phyloP scores from a whole-genome alignment of 2,797 vertebrate genomes.

The Poeciliopsis paucimaculata region DNA sequence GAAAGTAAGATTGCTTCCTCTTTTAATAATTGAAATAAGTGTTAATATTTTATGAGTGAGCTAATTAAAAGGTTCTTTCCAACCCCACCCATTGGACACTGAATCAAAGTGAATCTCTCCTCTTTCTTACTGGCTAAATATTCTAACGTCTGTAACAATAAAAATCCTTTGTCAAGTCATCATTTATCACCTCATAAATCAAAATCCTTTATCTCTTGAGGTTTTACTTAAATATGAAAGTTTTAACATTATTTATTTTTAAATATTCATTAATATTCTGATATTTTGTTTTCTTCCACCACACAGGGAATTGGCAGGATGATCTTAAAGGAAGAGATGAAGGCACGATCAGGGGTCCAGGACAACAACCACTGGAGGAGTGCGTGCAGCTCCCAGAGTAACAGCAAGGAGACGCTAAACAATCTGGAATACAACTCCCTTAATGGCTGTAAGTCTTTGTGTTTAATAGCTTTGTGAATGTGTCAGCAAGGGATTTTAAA shows the following conservation, averaged over 20 bases:
- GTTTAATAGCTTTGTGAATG: not conserved
- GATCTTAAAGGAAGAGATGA: slow-evolving; percentile 99
- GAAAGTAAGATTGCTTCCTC: slow-evolving; percentile 25
- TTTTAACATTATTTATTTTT: slow-evolving; percentile 17
- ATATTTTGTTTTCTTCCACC: not conserved
- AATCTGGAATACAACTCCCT: slow-evolving; percentile 86
- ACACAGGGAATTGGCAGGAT: slow-evolving; percentile 91
- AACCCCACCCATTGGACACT: slow-evolving; percentile 27
- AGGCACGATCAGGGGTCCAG: slow-evolving; percentile 90
- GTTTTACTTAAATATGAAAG: too few relatives aligned
- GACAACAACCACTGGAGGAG: slow-evolving; percentile 91
- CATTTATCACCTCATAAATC: not conserved
- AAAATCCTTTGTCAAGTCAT: not conserved
- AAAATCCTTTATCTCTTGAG: not conserved
- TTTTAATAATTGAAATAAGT: slow-evolving; percentile 32
- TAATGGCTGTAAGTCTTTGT: slow-evolving; percentile 88
- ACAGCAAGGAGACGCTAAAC: slow-evolving; percentile 92
- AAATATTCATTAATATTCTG: slow-evolving; percentile 15
- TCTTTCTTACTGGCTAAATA: slow-evolving; percentile 7
- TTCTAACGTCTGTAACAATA: slow-evolving; percentile 9
- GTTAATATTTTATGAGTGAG: slow-evolving; percentile 65
- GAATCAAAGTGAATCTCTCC: slow-evolving; percentile 10
- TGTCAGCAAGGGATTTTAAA: not conserved
- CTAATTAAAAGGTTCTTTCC: slow-evolving; percentile 50
- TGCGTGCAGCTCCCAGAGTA: slow-evolving; percentile 87